Evolutionary conservation across 2,113 vertebrate genomes (phyloP).

Genomic region (Gambusia holbrooki): DNA sequence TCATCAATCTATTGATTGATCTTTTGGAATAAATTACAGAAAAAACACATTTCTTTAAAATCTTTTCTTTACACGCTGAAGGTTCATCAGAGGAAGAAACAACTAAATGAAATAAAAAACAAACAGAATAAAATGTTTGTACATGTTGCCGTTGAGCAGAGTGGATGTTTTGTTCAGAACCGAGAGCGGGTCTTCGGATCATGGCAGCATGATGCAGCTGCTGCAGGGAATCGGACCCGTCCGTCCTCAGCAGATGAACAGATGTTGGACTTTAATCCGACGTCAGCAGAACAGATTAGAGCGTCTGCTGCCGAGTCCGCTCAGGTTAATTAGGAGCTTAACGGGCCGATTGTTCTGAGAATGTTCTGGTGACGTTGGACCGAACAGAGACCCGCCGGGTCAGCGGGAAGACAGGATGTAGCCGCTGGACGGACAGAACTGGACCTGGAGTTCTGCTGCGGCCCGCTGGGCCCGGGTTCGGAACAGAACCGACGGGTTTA

Average conservation of each 20-base stretch:
- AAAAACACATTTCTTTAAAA: too few relatives aligned
- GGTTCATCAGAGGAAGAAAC: too few relatives aligned
- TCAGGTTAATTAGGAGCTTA: conserved; percentile 32
- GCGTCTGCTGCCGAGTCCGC: background rate
- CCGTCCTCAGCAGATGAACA: background rate
- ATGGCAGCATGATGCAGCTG: too few relatives aligned
- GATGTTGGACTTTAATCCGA: rapidly evolving
- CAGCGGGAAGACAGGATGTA: background rate
- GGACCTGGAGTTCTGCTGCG: background rate
- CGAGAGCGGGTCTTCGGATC: too few relatives aligned
- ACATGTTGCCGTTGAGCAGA: too few relatives aligned
- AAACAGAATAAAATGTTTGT: rapidly evolving
- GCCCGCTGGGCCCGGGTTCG: background rate
- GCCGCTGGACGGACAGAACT: background rate
- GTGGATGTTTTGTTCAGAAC: too few relatives aligned
- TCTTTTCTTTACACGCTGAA: too few relatives aligned
- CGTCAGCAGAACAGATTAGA: background rate
- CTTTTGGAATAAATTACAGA: too few relatives aligned
- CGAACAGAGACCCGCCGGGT: background rate
- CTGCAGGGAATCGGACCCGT: too few relatives aligned
- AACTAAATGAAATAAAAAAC: too few relatives aligned
- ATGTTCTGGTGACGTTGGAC: background rate
- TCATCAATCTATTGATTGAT: too few relatives aligned
- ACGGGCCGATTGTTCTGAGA: conserved; percentile 10
- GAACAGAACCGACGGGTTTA: background rate